These are phyloP conservation scores for Chloroclysta siterata DNA, from an alignment of 2,888 invertebrate species.

Conservation along the genomic window DNA sequence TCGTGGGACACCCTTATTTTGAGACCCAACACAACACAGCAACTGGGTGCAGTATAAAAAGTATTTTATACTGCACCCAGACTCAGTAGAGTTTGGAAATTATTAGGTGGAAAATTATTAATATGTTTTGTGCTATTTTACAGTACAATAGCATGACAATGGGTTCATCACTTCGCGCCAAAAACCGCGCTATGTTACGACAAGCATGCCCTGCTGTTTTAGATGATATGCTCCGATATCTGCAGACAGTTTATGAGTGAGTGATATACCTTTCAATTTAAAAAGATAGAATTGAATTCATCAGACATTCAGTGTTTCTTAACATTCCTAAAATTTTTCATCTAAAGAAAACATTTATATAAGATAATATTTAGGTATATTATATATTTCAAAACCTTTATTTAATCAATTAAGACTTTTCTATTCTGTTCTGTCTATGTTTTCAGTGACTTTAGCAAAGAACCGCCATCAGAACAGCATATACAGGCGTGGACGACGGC, in stretches of 20 bases:
- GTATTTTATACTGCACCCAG: too few relatives aligned
- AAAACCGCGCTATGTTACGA: slow-evolving; percentile 67
- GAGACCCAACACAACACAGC: too few relatives aligned
- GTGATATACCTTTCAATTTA: slow-evolving; percentile 37
- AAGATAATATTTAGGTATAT: too few relatives aligned
- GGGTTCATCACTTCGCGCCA: slow-evolving; percentile 68
- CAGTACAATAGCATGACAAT: slow-evolving; percentile 82
- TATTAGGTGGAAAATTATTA: too few relatives aligned
- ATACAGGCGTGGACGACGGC: slow-evolving; percentile 68
- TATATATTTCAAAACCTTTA: too few relatives aligned
- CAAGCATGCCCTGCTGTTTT: slow-evolving; percentile 75
- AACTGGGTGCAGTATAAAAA: too few relatives aligned
- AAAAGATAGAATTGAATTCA: neutral
- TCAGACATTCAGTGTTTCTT: neutral
- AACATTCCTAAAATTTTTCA: too few relatives aligned
- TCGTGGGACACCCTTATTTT: too few relatives aligned
- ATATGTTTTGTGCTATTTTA: neutral
- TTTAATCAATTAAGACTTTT: too few relatives aligned
- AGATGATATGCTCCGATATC: slow-evolving; percentile 72
- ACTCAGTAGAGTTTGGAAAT: too few relatives aligned
- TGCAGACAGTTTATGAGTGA: slow-evolving; percentile 73
- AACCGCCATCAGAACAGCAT: slow-evolving; percentile 62
- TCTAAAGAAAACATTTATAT: too few relatives aligned
- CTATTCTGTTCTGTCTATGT: neutral
- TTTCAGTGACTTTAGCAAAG: slow-evolving; percentile 62